These are phyloP conservation scores for Hyperopisus bebe DNA, from an alignment of 2,113 vertebrate genomes.

Conservation along the genomic window DNA sequence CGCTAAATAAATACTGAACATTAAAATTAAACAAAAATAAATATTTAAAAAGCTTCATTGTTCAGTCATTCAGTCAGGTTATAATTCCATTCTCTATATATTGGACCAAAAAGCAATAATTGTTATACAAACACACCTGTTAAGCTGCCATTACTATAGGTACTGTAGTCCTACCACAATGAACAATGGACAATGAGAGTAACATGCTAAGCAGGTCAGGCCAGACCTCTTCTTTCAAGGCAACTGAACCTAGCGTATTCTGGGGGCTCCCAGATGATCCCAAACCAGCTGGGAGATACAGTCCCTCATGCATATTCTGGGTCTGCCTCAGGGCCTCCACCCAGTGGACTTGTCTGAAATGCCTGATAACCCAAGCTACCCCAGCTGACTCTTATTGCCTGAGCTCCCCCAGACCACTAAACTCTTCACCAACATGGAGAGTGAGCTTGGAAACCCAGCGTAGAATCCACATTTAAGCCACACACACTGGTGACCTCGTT, in stretches of 20 bases:
- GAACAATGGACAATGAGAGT: neutral
- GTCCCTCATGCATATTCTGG: neutral
- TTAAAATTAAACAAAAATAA: neutral
- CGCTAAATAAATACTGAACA: neutral
- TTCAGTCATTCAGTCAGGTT: neutral
- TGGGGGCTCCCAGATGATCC: neutral
- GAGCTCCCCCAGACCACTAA: neutral
- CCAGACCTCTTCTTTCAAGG: neutral
- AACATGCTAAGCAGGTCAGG: neutral
- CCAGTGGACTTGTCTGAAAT: neutral
- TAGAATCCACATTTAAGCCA: neutral
- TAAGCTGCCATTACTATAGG: neutral
- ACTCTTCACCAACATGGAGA: neutral
- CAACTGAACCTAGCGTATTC: neutral
- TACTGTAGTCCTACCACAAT: neutral
- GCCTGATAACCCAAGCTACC: neutral
- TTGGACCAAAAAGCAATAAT: neutral
- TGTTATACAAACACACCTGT: slow-evolving; percentile 5
- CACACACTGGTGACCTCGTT: neutral
- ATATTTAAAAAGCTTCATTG: neutral
- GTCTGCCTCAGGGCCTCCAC: neutral
- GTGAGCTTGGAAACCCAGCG: neutral
- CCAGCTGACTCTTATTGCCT: neutral
- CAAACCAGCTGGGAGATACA: neutral
- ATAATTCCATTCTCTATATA: neutral